phyloP scores from a whole-genome alignment of 2,888 invertebrate species.

The Laspeyria flexula region DNA sequence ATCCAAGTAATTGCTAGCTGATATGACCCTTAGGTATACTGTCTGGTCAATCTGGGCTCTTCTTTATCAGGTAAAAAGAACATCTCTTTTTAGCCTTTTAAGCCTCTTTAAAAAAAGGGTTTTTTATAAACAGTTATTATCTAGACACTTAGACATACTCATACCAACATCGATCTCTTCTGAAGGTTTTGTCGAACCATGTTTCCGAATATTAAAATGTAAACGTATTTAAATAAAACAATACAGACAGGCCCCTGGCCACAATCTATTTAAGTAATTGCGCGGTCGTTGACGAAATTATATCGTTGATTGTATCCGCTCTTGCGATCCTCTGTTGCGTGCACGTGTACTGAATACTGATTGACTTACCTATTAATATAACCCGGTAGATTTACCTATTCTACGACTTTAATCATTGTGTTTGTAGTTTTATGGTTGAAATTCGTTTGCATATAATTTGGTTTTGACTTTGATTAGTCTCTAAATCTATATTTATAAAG shows the following conservation, averaged over 20 bases:
- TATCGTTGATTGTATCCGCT: slow-evolving; percentile 40
- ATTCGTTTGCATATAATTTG: neutral
- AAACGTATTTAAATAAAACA: slow-evolving; percentile 29
- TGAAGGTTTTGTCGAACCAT: too few relatives aligned
- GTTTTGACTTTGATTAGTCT: neutral
- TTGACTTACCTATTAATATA: slow-evolving; percentile 9
- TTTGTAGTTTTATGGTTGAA: neutral
- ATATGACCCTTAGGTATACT: too few relatives aligned
- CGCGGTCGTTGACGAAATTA: slow-evolving; percentile 43
- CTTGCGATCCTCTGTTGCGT: slow-evolving; percentile 24
- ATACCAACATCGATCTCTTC: too few relatives aligned
- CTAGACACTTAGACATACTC: too few relatives aligned
- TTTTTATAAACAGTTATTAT: too few relatives aligned
- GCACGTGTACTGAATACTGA: slow-evolving; percentile 35
- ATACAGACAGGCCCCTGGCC: slow-evolving; percentile 24
- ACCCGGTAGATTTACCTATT: slow-evolving; percentile 10
- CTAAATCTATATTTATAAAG: too few relatives aligned
- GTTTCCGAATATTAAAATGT: too few relatives aligned
- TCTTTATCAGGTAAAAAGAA: too few relatives aligned
- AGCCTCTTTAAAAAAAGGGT: too few relatives aligned
- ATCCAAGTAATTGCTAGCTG: too few relatives aligned
- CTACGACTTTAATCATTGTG: slow-evolving; percentile 16
- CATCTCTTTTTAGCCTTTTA: too few relatives aligned
- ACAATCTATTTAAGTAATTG: slow-evolving; percentile 47
- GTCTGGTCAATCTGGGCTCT: too few relatives aligned